A percentile compares a stretch with the other conserved stretches of the same genome.
These are phyloP conservation scores for Hypomecis punctinalis DNA, from an alignment of 2,888 invertebrate genomes.

Conservation along the genomic window DNA sequence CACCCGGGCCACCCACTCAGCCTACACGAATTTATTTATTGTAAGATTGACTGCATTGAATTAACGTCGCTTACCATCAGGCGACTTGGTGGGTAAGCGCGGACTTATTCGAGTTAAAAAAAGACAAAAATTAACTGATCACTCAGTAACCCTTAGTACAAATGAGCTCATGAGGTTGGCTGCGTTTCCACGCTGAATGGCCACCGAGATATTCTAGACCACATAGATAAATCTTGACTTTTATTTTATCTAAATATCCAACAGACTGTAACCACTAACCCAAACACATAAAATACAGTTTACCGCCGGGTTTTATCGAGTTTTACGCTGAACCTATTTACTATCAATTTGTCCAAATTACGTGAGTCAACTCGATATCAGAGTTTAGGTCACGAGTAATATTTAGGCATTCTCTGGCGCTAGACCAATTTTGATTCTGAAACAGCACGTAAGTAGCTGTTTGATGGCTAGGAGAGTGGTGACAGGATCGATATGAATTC, in stretches of 20 bases:
- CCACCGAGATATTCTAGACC: too few relatives aligned
- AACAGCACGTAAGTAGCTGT: not conserved
- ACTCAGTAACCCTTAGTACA: too few relatives aligned
- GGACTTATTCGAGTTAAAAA: too few relatives aligned
- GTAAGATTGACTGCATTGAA: too few relatives aligned
- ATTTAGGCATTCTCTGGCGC: conserved; percentile 8
- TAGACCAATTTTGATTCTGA: not conserved
- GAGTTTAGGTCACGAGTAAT: conserved; percentile 1
- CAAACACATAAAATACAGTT: not conserved
- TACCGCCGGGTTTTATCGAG: not conserved
- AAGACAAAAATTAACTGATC: too few relatives aligned
- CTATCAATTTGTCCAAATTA: not conserved
- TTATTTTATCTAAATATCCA: not conserved
- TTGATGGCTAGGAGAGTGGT: not conserved
- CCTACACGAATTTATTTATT: too few relatives aligned
- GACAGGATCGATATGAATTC: not conserved
- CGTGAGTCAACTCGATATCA: not conserved
- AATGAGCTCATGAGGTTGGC: too few relatives aligned
- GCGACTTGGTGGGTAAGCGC: too few relatives aligned
- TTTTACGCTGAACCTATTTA: conserved; percentile 4
- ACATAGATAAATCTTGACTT: too few relatives aligned
- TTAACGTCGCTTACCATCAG: too few relatives aligned
- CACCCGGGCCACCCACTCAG: too few relatives aligned
- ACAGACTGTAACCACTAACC: not conserved
- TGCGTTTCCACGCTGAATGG: too few relatives aligned